Conservation (phyloP, 2,888 invertebrate genomes). For the Meteorus cinctellus region DNA sequence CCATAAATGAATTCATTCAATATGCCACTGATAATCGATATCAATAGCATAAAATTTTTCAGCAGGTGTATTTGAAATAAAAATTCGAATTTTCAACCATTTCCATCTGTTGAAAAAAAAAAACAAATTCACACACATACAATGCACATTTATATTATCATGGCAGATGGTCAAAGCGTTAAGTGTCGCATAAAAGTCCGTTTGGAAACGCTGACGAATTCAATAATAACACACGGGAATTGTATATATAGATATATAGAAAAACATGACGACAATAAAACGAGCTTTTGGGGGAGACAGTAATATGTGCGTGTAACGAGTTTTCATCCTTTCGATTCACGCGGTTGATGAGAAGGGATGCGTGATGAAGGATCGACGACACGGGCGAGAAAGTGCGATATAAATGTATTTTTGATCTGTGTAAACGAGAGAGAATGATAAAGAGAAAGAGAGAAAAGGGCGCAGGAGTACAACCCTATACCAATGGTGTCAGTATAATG, state of each 20-base stretch:
- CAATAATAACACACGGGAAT: constrained; percentile 60
- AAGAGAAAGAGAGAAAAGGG: constrained; percentile 30
- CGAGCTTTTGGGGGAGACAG: constrained; percentile 21
- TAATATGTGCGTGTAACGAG: constrained; percentile 38
- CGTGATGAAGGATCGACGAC: constrained; percentile 47
- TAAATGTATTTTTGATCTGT: neutral
- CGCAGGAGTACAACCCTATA: constrained; percentile 45
- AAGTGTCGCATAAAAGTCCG: constrained; percentile 68
- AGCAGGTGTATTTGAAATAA: no score
- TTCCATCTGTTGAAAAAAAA: neutral
- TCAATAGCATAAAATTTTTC: no score
- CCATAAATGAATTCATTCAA: no score
- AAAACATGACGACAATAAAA: constrained; percentile 16
- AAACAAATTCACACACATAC: neutral
- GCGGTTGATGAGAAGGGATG: constrained; percentile 54
- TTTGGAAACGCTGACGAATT: constrained; percentile 65
- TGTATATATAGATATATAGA: constrained; percentile 2
- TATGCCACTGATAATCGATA: no score
- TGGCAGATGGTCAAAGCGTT: constrained; percentile 66
- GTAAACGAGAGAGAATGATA: constrained; percentile 19
- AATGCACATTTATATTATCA: constrained; percentile 16
- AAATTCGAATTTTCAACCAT: no score
- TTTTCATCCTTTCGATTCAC: constrained; percentile 68
- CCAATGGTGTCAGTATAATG: constrained; percentile 68
- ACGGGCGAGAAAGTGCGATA: constrained; percentile 23